Evolutionary conservation across 2,888 invertebrate genomes (phyloP), one percentile per base, ranked within the genome.

Genomic region (Pterostichus madidus): DNA sequence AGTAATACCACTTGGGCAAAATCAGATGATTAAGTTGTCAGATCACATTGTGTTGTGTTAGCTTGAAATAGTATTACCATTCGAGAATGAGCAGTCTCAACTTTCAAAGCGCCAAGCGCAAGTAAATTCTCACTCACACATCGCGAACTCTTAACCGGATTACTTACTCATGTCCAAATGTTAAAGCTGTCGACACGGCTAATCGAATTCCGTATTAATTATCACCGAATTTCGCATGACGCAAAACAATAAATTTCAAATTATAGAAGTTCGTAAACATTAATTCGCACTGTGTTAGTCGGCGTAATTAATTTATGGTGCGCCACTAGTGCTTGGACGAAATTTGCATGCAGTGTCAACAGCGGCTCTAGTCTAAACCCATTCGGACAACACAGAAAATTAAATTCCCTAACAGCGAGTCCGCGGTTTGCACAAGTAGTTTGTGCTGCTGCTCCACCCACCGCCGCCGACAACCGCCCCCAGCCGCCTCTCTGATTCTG

Each of bases 241-340:
- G 85, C 86, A 73, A 85, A 85, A 87, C 88, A 87, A 88, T 88
- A 88, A 88, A 88, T 89, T 87, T 87, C 87, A 87, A 88, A 88
- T 89, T 88, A 87, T 88, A 88, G 88, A 88, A 89, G 89, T 90
- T 90, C 89, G 89, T 90, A 89, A 90, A 89, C 88, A 83, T 83
- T 83, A 83, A 83, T 83, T 83, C 83, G 83, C 59, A 81, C 73
- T 81, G 81, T 71, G 81, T 81, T 71, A 80, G 68, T 71, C 73
- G 59, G 75, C 71, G 75, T 81, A 81, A 81, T 81, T 81, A 81
- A 81, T 81, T 81, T 81, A 81, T 81, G 81, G 81, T 81, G 75
- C 59, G 75, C 59, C 71, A 61, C 75, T 80, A 80, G 71, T 75
- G 77, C 75, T 75, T 75, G 75, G 73, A 81, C 81, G 81, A 81